phyloP scores from a whole-genome alignment of 2,888 invertebrate species.

The Cephus pygmeus region DNA sequence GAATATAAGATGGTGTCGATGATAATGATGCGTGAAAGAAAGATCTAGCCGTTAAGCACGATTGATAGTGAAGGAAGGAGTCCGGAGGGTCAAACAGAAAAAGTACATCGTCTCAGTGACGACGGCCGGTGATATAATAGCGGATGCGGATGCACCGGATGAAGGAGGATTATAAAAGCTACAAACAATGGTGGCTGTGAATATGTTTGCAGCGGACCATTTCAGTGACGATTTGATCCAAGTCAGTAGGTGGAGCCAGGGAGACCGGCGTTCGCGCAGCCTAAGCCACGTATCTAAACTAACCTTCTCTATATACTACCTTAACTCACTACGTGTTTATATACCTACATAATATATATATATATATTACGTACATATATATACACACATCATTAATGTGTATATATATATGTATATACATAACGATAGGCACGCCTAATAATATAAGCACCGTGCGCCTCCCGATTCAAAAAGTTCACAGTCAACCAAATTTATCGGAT shows the following conservation, averaged over 20 bases:
- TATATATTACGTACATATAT: constrained; percentile 34
- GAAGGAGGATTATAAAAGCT: constrained; percentile 16
- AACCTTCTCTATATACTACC: constrained; percentile 66
- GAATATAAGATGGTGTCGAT: not conserved
- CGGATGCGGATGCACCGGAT: not conserved
- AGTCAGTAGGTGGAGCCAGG: constrained; percentile 66
- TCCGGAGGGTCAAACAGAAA: not conserved
- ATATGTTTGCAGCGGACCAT: constrained; percentile 66
- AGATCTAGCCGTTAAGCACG: not conserved
- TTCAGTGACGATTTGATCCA: constrained; percentile 66
- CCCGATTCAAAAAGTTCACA: constrained; percentile 53
- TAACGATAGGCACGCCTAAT: constrained; percentile 33
- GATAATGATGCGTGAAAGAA: not conserved
- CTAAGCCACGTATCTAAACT: constrained; percentile 67
- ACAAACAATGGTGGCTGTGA: constrained; percentile 63
- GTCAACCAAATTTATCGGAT: not conserved
- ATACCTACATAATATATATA: constrained; percentile 47
- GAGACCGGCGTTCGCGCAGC: constrained; percentile 64
- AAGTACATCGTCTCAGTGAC: not conserved
- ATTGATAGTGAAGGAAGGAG: constrained; percentile 1
- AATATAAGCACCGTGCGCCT: constrained; percentile 51
- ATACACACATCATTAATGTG: constrained; percentile 32
- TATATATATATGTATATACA: constrained; percentile 42
- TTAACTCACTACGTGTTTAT: constrained; percentile 64
- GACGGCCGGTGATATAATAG: not conserved